phyloP scores from a whole-genome alignment of 2,113 vertebrate genomes.

The Eubucco bourcierii region DNA sequence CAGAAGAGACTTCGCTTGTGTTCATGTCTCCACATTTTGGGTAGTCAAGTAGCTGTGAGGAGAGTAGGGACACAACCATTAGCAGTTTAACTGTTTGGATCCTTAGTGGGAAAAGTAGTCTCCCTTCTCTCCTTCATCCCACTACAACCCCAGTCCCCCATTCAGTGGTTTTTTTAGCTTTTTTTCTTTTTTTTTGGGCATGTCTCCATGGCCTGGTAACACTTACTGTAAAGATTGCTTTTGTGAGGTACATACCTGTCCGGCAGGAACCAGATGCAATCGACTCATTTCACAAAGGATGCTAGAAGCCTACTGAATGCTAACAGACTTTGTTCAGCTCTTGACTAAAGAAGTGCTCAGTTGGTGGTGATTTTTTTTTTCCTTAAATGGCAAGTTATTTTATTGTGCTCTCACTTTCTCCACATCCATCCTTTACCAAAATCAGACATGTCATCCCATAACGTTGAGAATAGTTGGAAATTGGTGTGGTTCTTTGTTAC shows the following conservation, averaged over 20 bases:
- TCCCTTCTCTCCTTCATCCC: neutral
- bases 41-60: fast-evolving
- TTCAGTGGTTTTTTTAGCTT: neutral
- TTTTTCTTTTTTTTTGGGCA: neutral
- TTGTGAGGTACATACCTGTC: neutral
- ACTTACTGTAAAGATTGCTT: neutral
- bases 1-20: neutral
- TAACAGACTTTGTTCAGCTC: neutral
- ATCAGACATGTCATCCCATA: neutral
- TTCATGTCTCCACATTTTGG: neutral
- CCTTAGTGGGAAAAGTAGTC: neutral
- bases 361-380: neutral
- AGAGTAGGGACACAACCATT: neutral
- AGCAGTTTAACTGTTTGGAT: neutral
- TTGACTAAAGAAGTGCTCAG: neutral
- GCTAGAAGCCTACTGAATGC: neutral
- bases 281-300: neutral
- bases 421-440: neutral
- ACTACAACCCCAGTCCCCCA: too few relatives aligned
- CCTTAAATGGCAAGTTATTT: neutral
- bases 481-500: neutral
- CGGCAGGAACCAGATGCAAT: neutral
- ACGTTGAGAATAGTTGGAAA: neutral
- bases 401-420: neutral
- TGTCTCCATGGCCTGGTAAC: neutral